Percentiles rank a stretch among this genome's conserved stretches.
These are phyloP conservation scores for Tyto alba DNA, from an alignment of 2,113 vertebrate species.

Conservation along the genomic window DNA sequence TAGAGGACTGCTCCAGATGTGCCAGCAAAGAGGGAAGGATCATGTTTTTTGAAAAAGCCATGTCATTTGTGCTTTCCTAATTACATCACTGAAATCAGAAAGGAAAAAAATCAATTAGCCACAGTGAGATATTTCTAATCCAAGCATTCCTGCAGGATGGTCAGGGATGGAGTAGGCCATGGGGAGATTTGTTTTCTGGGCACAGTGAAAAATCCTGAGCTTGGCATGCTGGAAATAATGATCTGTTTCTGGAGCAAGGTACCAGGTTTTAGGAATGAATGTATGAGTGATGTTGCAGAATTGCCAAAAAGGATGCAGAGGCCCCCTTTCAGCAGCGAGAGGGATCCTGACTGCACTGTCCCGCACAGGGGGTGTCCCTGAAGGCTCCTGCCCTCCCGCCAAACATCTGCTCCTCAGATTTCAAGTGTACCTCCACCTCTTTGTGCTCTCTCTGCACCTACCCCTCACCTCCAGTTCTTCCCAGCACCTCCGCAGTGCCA, in stretches of 20 bases:
- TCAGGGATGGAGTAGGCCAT: not conserved
- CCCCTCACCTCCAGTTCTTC: not conserved
- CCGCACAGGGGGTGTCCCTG: not conserved
- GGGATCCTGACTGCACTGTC: not conserved
- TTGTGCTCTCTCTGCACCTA: not conserved
- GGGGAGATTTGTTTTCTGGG: not conserved
- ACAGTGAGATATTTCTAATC: not conserved
- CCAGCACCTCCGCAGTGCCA: not conserved
- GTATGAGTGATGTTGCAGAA: not conserved
- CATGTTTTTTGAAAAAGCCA: not conserved
- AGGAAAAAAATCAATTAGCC: constrained; percentile 10
- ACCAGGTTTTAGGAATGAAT: not conserved
- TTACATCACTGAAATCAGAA: not conserved
- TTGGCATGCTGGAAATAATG: not conserved
- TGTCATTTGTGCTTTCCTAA: not conserved
- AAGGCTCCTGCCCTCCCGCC: not conserved
- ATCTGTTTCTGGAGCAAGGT: not conserved
- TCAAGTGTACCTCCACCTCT: not conserved
- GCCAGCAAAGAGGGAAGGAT: not conserved
- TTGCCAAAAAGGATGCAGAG: not conserved
- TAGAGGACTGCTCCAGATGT: not conserved
- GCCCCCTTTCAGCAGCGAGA: not conserved
- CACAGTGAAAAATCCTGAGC: not conserved
- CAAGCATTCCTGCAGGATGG: not conserved
- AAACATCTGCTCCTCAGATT: not conserved